phyloP scores from a whole-genome alignment of 64 coral and sea anemone species.

The Orbicella faveolata region DNA sequence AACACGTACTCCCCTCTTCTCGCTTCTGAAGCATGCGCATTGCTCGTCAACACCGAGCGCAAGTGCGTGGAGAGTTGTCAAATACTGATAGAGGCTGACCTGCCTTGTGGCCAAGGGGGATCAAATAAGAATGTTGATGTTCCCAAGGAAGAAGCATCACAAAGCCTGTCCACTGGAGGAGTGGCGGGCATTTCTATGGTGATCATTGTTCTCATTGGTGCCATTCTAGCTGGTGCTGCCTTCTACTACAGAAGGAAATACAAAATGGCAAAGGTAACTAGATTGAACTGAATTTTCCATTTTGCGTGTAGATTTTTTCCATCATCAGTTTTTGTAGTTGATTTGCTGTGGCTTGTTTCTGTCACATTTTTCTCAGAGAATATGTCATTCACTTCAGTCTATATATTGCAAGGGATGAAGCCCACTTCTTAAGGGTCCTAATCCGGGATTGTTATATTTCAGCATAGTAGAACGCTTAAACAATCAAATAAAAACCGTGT shows the following conservation, averaged over 20 bases:
- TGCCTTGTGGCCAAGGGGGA: slow-evolving; percentile 26
- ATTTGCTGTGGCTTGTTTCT: too few relatives aligned
- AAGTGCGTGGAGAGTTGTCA: slow-evolving; percentile 58
- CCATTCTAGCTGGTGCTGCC: slow-evolving; percentile 48
- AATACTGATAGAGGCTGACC: neutral
- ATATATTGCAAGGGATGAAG: too few relatives aligned
- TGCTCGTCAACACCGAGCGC: slow-evolving; percentile 28
- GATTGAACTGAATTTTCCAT: too few relatives aligned
- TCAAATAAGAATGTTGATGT: neutral
- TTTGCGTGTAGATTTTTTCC: too few relatives aligned
- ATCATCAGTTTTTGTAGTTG: too few relatives aligned
- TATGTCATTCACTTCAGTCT: too few relatives aligned
- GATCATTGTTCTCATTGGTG: slow-evolving; percentile 45
- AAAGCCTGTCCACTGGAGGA: slow-evolving; percentile 31
- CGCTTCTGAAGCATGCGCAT: slow-evolving; percentile 52
- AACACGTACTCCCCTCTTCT: slow-evolving; percentile 58
- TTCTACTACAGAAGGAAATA: slow-evolving; percentile 90
- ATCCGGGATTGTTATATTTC: too few relatives aligned
- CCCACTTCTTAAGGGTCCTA: too few relatives aligned
- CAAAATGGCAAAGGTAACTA: slow-evolving; percentile 59
- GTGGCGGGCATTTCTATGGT: slow-evolving; percentile 58
- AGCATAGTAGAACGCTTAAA: too few relatives aligned
- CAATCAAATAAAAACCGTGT: too few relatives aligned
- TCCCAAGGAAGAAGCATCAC: neutral
- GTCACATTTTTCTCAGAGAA: too few relatives aligned